These are phyloP conservation scores for Sebastiscus albofasciatus DNA, from an alignment of 2,797 vertebrate species.

Conservation along the genomic window DNA sequence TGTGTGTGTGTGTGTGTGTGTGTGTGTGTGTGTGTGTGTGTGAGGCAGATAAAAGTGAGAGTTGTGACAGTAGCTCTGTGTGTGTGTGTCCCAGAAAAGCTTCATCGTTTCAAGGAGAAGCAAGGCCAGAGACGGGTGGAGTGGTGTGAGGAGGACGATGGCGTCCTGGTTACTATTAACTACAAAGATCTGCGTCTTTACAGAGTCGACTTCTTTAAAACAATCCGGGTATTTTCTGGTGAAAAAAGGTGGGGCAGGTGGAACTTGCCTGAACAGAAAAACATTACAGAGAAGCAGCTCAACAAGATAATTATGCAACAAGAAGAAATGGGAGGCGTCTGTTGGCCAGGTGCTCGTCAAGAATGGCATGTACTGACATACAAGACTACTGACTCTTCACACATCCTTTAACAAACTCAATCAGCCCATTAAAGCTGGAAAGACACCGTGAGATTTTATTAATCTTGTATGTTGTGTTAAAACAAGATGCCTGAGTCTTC, in stretches of 20 bases:
- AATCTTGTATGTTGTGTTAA: not conserved
- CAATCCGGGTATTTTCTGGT: not conserved
- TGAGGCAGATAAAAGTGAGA: not conserved
- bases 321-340: slow-evolving; percentile 30
- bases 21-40: not conserved
- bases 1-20: not conserved
- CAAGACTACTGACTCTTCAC: not conserved
- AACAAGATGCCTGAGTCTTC: not conserved
- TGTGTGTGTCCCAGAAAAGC: slow-evolving; percentile 55
- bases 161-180: not conserved
- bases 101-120: slow-evolving; percentile 20
- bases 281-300: not conserved
- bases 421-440: not conserved
- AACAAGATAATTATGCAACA: not conserved
- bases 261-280: slow-evolving; percentile 2
- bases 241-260: not conserved
- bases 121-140: not conserved
- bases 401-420: not conserved
- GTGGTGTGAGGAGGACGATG: not conserved
- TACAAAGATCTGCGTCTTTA: not conserved
- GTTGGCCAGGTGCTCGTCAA: slow-evolving; percentile 43
- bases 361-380: slow-evolving; percentile 17
- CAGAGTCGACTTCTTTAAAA: not conserved
- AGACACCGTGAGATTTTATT: not conserved
- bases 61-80: not conserved